phyloP scores from a whole-genome alignment of 2,113 vertebrate species.

The Galemys pyrenaicus region DNA sequence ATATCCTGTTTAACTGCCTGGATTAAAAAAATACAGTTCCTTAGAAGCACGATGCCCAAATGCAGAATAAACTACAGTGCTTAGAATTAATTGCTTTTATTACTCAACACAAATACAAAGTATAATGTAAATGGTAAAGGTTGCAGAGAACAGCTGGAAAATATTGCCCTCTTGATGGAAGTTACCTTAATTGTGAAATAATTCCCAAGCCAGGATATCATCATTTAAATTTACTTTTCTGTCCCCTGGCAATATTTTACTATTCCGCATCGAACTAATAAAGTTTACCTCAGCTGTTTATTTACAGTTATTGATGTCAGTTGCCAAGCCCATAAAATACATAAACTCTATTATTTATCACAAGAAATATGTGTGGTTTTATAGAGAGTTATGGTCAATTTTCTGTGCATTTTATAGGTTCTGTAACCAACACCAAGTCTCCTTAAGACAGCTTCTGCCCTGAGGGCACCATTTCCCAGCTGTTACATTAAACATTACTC shows the following conservation, averaged over 20 bases:
- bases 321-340: constrained; percentile 73
- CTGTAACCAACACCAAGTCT: constrained; percentile 73
- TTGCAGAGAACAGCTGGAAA: constrained; percentile 78
- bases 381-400: constrained; percentile 59
- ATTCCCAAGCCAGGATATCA: constrained; percentile 73
- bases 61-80: constrained; percentile 49
- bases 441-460: constrained; percentile 76
- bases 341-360: constrained; percentile 75
- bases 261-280: constrained; percentile 54
- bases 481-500: constrained; percentile 62
- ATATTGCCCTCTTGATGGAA: constrained; percentile 78
- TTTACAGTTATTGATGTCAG: constrained; percentile 68
- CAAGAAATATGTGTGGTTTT: constrained; percentile 67
- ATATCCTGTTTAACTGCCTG: constrained; percentile 51
- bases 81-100: constrained; percentile 67
- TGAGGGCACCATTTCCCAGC: constrained; percentile 56
- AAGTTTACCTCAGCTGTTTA: constrained; percentile 72
- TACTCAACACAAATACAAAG: constrained; percentile 61
- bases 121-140: constrained; percentile 20
- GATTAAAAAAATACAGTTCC: constrained; percentile 60
- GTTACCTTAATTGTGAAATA: constrained; percentile 66
- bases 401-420: constrained; percentile 68
- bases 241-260: constrained; percentile 57
- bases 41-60: constrained; percentile 38
- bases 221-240: constrained; percentile 69